These are phyloP conservation scores for Pegea sp. DNA, from an alignment of 23 tunicate genomes.

Conservation along the genomic window DNA sequence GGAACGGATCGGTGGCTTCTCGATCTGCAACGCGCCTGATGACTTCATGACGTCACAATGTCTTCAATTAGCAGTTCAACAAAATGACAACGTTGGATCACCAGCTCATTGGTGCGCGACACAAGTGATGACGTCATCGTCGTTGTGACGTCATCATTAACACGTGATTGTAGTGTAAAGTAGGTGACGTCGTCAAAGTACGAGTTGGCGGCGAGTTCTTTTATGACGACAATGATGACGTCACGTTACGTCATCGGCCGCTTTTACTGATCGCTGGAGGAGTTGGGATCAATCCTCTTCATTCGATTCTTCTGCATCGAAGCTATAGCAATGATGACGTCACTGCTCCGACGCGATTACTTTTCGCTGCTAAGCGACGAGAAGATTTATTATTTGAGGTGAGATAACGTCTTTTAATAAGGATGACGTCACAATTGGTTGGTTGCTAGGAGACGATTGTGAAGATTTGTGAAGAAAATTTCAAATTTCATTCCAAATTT, in stretches of 20 bases:
- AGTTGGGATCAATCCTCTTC: slow-evolving; percentile 85
- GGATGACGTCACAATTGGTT: neutral
- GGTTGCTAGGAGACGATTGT: slow-evolving; percentile 28
- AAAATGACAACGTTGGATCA: slow-evolving; percentile 23
- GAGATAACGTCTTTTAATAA: neutral
- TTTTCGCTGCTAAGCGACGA: slow-evolving; percentile 36
- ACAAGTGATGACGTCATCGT: neutral
- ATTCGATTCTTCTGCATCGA: slow-evolving; percentile 51
- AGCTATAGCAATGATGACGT: slow-evolving; percentile 9
- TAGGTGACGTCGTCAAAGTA: slow-evolving; percentile 22
- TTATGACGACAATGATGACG: slow-evolving; percentile 1
- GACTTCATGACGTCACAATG: slow-evolving; percentile 6
- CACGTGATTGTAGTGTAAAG: slow-evolving; percentile 12
- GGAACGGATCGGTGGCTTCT: slow-evolving; percentile 60
- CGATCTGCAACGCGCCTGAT: slow-evolving; percentile 54
- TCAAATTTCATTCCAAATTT: slow-evolving; percentile 8
- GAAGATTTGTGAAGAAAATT: slow-evolving; percentile 11
- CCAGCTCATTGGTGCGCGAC: slow-evolving; percentile 59
- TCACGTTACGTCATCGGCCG: too few relatives aligned
- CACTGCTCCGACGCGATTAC: slow-evolving; percentile 1
- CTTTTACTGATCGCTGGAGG: slow-evolving; percentile 75
- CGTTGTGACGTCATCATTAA: neutral
- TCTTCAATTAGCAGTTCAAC: slow-evolving; percentile 50
- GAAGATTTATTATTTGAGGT: slow-evolving; percentile 58
- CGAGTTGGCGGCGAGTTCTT: slow-evolving; percentile 47